Evolutionary conservation across 2,888 invertebrate species (phyloP).

Genomic region (Dioctria rufipes): DNA sequence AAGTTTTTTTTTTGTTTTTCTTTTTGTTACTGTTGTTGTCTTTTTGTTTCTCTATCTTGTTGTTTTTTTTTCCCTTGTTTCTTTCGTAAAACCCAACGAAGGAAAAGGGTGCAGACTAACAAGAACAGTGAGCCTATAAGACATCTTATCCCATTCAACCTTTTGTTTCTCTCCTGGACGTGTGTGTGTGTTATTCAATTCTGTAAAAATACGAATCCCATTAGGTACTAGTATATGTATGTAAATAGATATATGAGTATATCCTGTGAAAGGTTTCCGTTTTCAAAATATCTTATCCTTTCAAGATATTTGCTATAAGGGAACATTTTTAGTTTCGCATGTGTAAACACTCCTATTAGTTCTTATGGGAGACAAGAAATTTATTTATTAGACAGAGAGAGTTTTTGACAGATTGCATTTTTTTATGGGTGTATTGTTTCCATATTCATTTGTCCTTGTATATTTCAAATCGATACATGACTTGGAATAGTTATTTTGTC

Average conservation of each 20-base stretch:
- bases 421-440: no score
- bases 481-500: no score
- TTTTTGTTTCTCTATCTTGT: background rate
- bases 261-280: background rate
- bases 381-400: no score
- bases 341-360: background rate
- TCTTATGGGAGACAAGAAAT: no score
- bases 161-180: background rate
- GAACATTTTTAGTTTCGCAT: background rate
- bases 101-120: background rate
- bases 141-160: background rate
- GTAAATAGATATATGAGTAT: no score
- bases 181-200: background rate
- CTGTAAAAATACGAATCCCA: background rate
- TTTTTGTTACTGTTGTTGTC: background rate
- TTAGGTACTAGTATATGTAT: no score
- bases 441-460: no score
- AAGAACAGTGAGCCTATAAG: background rate
- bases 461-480: no score
- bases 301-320: background rate
- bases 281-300: background rate
- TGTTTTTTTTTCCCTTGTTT: background rate
- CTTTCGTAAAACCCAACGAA: background rate
- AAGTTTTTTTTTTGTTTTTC: constrained; percentile 14
- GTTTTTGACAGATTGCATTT: no score